These are phyloP conservation scores for Euleptes europaea DNA, from an alignment of 2,113 vertebrate species.

Conservation along the genomic window DNA sequence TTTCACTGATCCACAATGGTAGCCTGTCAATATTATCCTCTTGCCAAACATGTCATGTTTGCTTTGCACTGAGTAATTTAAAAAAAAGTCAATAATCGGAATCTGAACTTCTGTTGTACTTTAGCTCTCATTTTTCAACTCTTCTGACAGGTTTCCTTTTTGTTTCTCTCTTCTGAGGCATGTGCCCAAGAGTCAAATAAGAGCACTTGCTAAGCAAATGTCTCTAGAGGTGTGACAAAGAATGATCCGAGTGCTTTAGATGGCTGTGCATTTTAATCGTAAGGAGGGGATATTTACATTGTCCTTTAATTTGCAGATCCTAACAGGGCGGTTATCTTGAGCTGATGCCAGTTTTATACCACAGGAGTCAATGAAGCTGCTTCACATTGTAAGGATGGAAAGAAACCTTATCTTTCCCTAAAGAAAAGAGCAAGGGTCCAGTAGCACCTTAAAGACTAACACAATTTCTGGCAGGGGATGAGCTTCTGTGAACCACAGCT, in stretches of 20 bases:
- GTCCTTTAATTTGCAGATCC: constrained; percentile 23
- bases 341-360: background rate
- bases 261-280: background rate
- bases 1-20: background rate
- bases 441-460: no score
- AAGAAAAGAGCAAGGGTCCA: no score
- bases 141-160: constrained; percentile 20
- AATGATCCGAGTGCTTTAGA: constrained; percentile 5
- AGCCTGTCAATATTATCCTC: background rate
- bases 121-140: constrained; percentile 32
- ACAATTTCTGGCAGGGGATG: no score
- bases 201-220: constrained; percentile 3
- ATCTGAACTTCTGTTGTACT: constrained; percentile 46
- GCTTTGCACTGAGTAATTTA: constrained; percentile 33
- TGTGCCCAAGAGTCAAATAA: constrained; percentile 12
- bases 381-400: background rate
- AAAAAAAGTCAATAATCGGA: constrained; percentile 24
- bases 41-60: constrained; percentile 1
- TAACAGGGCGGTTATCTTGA: background rate
- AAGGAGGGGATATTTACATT: background rate
- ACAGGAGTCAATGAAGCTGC: background rate
- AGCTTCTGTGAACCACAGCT: no score
- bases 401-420: background rate
- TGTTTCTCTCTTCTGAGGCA: constrained; percentile 1
- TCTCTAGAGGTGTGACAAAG: background rate